phyloP scores from a whole-genome alignment of 2,888 invertebrate species.

The Geotrupes spiniger region DNA sequence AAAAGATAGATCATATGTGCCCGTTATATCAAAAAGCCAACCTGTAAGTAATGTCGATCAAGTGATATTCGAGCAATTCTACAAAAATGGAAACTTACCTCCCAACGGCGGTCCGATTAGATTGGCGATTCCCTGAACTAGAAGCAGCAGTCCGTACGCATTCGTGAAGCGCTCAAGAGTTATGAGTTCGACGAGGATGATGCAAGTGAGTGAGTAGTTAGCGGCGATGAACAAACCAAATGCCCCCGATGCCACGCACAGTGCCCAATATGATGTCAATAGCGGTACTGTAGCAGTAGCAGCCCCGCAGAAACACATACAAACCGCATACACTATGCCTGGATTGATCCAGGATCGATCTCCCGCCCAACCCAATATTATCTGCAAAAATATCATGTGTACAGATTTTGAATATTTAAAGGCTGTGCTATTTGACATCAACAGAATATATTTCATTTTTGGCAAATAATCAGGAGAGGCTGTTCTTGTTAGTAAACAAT shows the following conservation, averaged over 20 bases:
- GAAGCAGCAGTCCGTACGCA: conserved; percentile 82
- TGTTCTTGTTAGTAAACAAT: too few species aligned
- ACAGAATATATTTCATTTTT: too few species aligned
- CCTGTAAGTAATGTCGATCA: conserved; percentile 67
- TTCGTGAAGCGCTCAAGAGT: conserved; percentile 88
- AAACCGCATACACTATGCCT: conserved; percentile 74
- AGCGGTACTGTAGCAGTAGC: conserved; percentile 68
- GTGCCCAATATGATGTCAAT: conserved; percentile 53
- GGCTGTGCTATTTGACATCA: too few species aligned
- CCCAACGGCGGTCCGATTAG: conserved; percentile 86
- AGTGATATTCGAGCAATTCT: conserved; percentile 59
- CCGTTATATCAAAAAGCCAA: conserved; percentile 77
- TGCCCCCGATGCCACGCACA: conserved; percentile 67
- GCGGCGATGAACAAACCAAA: conserved; percentile 90
- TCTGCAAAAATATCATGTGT: conserved; percentile 59
- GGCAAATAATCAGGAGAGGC: too few species aligned
- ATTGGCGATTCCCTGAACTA: conserved; percentile 89
- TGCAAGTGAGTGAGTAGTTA: conserved; percentile 87
- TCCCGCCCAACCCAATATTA: conserved; percentile 83
- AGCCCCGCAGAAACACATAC: conserved; percentile 71
- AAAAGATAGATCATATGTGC: conserved; percentile 75
- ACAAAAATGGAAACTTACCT: conserved; percentile 56
- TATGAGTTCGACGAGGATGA: conserved; percentile 85
- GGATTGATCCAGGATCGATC: conserved; percentile 78
- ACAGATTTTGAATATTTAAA: too few species aligned